Base-by-base conservation (phyloP, 2,888 invertebrate species). In the Lobophora halterata region DNA sequence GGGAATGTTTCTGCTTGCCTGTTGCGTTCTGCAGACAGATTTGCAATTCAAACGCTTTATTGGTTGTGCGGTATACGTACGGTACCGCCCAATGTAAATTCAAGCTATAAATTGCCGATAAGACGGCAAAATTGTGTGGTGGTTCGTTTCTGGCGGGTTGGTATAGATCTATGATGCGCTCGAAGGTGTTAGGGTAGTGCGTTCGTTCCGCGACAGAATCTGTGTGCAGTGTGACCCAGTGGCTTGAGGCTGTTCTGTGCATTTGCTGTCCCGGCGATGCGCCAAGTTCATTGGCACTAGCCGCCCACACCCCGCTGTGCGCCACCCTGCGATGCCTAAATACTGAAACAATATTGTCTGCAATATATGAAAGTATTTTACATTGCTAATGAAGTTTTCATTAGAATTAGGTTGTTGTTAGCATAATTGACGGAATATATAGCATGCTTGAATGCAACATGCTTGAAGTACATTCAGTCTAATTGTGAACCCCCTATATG, bases 201-300 rank as follows among this genome's bases (percentile, higher is more conserved):
- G 59, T 60, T 65, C 58, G 70, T 71, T 69, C 61, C 64, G 65
- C 64, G 68, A 66, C 71, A 62, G 61, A 71, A 71, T 71, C 64
- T 67, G 65, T 69, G 65, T 79, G 79, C 64, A 67, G 65, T 69
- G 65, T 79, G 79, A 79, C 79, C 81, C 71, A 79, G 73, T 79
- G 60, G 65, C 65, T 66, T 64, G 64, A 71, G 63, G 63, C 68
- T 71, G 40, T 25, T 33, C 25, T 35, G 34, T 48, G 71, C 67
- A 69, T 72, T 76, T 74, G 77, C 79, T 80, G 80, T 80, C 79
- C 78, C 77, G 68, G 39, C 71, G 67, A 66, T 66, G 67, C 65
- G 66, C 66, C 72, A 78, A 82, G 82, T 82, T 83, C 82, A 81
- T 82, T 81, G 80, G 78, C 80, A 79, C 69, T 64, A 51, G 49